A percentile compares a stretch with the other conserved stretches of the same genome.
phyloP scores from a whole-genome alignment of 2,888 invertebrate species.

The Andrena bicolor region DNA sequence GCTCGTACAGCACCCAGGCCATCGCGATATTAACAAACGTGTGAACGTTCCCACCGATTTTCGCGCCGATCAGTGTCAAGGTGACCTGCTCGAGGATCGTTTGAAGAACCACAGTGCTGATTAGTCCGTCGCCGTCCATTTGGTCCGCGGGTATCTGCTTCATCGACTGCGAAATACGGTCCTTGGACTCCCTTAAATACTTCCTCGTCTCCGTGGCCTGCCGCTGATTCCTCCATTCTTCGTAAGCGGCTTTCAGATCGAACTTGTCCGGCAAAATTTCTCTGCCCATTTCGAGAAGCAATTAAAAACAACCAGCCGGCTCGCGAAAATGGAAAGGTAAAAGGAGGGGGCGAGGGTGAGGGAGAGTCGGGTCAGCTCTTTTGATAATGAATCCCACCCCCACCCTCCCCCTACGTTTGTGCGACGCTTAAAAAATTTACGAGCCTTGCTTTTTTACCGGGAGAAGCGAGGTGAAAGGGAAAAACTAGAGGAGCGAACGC shows the following conservation, averaged over 20 bases:
- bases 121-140: constrained; percentile 15
- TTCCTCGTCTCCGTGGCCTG: neutral
- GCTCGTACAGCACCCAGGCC: constrained; percentile 55
- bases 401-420: neutral
- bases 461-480: neutral
- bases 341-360: neutral
- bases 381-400: constrained; percentile 31
- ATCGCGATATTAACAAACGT: constrained; percentile 56
- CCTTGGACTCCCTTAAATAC: constrained; percentile 48
- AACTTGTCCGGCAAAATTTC: constrained; percentile 55
- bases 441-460: constrained; percentile 10
- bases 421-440: constrained; percentile 36
- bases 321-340: neutral
- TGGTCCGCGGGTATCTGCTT: constrained; percentile 10
- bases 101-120: constrained; percentile 51
- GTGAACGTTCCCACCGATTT: constrained; percentile 43
- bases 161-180: constrained; percentile 46
- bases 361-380: constrained; percentile 30
- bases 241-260: constrained; percentile 42
- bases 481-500: neutral
- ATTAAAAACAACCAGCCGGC: constrained; percentile 17
- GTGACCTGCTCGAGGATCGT: constrained; percentile 52
- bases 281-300: constrained; percentile 41
- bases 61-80: constrained; percentile 40
- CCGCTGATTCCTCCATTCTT: constrained; percentile 9